These are phyloP conservation scores for Silurus asotus DNA, from an alignment of 2,113 vertebrate species.

Conservation along the genomic window DNA sequence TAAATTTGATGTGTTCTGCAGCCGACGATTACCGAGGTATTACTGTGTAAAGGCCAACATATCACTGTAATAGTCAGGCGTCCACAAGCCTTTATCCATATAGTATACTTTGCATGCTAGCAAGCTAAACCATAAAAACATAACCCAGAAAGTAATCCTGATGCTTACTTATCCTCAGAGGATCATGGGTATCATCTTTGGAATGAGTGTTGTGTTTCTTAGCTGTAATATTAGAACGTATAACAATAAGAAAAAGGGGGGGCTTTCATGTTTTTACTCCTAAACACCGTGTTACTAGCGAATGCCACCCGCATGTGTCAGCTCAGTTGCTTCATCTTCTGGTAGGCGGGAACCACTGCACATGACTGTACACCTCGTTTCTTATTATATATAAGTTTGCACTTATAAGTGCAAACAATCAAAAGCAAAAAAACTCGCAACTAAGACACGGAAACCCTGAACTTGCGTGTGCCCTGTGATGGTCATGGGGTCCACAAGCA, in stretches of 20 bases:
- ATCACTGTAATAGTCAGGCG: too few relatives aligned
- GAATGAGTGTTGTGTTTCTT: background rate
- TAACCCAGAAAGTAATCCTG: background rate
- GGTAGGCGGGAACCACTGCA: background rate
- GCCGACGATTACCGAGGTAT: too few relatives aligned
- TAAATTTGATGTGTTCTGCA: too few relatives aligned
- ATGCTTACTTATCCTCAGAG: background rate
- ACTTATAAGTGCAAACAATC: too few relatives aligned
- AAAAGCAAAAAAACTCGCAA: too few relatives aligned
- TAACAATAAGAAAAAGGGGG: background rate
- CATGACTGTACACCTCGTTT: background rate
- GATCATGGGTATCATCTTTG: background rate
- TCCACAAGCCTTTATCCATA: too few relatives aligned
- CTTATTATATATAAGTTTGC: too few relatives aligned
- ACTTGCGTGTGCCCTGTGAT: too few relatives aligned
- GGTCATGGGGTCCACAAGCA: too few relatives aligned
- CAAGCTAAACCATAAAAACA: background rate
- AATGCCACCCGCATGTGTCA: slow-evolving; percentile 50
- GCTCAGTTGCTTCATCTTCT: slow-evolving; percentile 10
- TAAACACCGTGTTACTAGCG: slow-evolving; percentile 44
- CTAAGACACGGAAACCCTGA: too few relatives aligned
- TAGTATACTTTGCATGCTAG: too few relatives aligned
- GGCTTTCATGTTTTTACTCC: slow-evolving; percentile 38
- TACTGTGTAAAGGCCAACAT: too few relatives aligned
- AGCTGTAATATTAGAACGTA: background rate